These are phyloP conservation scores for Rotaria macrura DNA, from an alignment of 2,888 invertebrate genomes.

Conservation along the genomic window DNA sequence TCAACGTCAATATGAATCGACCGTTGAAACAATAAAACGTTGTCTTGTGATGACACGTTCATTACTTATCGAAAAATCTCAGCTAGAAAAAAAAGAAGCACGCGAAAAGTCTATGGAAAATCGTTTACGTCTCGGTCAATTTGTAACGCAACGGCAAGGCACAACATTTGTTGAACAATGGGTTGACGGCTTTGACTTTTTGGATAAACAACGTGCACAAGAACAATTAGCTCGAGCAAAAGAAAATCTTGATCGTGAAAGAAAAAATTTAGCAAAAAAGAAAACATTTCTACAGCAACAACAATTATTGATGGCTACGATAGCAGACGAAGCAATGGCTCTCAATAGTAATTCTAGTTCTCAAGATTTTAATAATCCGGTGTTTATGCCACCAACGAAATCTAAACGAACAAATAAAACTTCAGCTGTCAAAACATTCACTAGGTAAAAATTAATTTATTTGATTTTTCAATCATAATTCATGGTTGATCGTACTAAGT, in stretches of 20 bases:
- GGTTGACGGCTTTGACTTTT: slow-evolving; percentile 96
- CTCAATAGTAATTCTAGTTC: background rate
- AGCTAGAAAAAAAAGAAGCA: slow-evolving; percentile 51
- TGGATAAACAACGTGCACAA: slow-evolving; percentile 88
- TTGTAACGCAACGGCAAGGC: slow-evolving; percentile 94
- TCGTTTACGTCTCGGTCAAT: slow-evolving; percentile 89
- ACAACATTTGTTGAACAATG: slow-evolving; percentile 99
- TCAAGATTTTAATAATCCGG: background rate
- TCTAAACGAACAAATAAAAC: background rate
- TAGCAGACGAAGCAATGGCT: background rate
- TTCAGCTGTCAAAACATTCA: background rate
- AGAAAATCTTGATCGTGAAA: slow-evolving; percentile 91
- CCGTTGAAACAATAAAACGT: slow-evolving; percentile 23
- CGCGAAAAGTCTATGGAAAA: slow-evolving; percentile 97
- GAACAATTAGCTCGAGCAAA: slow-evolving; percentile 88
- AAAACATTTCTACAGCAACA: background rate
- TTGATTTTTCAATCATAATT: background rate
- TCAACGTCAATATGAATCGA: background rate
- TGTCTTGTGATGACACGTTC: slow-evolving; percentile 29
- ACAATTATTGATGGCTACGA: background rate
- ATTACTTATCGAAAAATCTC: slow-evolving; percentile 33
- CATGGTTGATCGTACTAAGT: too few species aligned
- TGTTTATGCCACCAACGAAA: background rate
- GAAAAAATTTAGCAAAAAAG: slow-evolving; percentile 58
- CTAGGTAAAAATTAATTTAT: background rate